Conservation (phyloP, 2,888 invertebrate genomes). For the Ectropis crepuscularia region DNA sequence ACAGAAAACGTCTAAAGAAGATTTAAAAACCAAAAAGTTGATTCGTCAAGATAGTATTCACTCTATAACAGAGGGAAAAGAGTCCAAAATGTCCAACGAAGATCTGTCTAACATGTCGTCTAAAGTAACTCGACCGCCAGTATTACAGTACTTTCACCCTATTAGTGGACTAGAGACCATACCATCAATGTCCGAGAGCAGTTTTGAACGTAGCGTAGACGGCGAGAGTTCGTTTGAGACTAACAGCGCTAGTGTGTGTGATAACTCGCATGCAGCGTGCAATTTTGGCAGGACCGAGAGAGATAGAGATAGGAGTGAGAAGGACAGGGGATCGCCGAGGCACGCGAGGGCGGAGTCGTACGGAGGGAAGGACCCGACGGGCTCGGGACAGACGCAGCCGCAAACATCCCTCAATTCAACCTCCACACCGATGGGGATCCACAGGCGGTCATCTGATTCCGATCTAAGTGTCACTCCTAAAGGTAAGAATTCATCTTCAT, state of each 20-base stretch:
- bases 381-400: conserved; percentile 53
- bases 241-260: conserved; percentile 82
- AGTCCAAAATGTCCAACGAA: conserved; percentile 72
- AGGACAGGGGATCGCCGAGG: conserved; percentile 72
- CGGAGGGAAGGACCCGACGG: conserved; percentile 73
- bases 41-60: conserved; percentile 71
- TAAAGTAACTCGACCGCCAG: conserved; percentile 60
- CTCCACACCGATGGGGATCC: conserved; percentile 83
- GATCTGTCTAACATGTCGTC: conserved; percentile 55
- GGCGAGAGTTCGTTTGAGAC: conserved; percentile 58
- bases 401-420: conserved; percentile 75
- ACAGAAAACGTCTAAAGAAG: conserved; percentile 32
- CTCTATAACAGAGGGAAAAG: conserved; percentile 53
- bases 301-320: conserved; percentile 65
- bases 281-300: conserved; percentile 74
- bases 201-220: conserved; percentile 69
- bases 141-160: conserved; percentile 71
- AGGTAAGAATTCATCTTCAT: conserved; percentile 83
- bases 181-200: conserved; percentile 73
- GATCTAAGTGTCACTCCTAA: conserved; percentile 96
- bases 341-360: conserved; percentile 84
- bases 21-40: conserved; percentile 57
- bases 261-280: conserved; percentile 84
- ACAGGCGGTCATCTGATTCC: conserved; percentile 95
- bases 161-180: conserved; percentile 77